Evolutionary conservation across 2,888 invertebrate species (phyloP), one percentile per base, ranked within the genome.

Genomic region (Deroplatys truncata): DNA sequence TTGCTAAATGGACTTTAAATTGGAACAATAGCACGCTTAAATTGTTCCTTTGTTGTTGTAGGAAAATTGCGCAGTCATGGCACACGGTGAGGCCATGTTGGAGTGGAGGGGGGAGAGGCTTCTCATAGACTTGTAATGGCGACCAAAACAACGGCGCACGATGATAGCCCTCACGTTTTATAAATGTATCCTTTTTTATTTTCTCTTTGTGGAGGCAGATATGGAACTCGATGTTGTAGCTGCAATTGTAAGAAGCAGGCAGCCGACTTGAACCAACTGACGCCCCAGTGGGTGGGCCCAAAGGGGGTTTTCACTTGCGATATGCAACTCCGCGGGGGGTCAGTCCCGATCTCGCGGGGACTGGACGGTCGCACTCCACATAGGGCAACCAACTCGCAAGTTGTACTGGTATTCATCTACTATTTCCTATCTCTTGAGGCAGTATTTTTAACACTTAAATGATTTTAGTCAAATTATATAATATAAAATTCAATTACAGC

Each of bases 241-340:
- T 72, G 56, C 56, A 72, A 72, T 72, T 72, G 56, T 72, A 72
- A 72, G 56, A 72, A 72, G 56, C 56, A 72, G 56, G 56, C 56
- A 72, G 56, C 56, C 56, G 56, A 72, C 56, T 72, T 72, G 56
- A 72, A 72, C 87, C 83, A 87, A 87, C 87, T 87, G 87, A 87
- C 87, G 82, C 35, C 82, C 35, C 87, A 87, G 87, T 87, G 87
- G 87, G 87, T 87, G 87, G 87, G 87, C 87, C 87, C 82, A 82
- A 31, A 87, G n/a, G 29, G 43, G 87, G 82, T 82, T 83, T 31
- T 82, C 87, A 83, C 87, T 87, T 43, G 87, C 87, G 87, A 87
- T 87, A 87, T 87, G 82, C 87, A 83, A 83, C 87, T 87, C 87
- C 28, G 25, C 87, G 83, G 87, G 87, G 31, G 82, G 82, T 82